Evolutionary conservation across 1,140 invertebrate species (phyloP).

Genomic region (Micrasema minimum): DNA sequence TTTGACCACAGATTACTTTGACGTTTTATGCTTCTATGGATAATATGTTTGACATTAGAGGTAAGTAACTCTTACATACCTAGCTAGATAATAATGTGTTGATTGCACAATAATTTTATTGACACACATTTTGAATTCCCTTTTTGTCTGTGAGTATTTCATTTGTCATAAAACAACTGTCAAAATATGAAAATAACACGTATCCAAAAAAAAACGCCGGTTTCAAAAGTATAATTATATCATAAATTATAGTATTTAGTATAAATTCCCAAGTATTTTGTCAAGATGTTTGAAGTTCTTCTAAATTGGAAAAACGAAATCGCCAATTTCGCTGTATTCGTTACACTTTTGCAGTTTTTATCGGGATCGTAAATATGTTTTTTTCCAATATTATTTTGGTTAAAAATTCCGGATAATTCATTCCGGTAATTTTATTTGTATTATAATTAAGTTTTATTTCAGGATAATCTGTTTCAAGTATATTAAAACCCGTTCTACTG

Average conservation of each 20-base stretch:
- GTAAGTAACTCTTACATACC: too few species aligned
- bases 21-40: too few species aligned
- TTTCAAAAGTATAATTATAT: background rate
- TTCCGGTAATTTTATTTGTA: conserved; percentile 13
- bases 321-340: conserved; percentile 9
- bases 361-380: conserved; percentile 71
- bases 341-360: conserved; percentile 75
- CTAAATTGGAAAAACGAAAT: conserved; percentile 7
- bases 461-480: conserved; percentile 77
- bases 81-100: background rate
- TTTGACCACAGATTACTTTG: too few species aligned
- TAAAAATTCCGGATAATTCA: conserved; percentile 15
- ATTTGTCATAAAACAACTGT: conserved; percentile 15
- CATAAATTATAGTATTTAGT: background rate
- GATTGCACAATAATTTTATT: background rate
- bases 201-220: conserved; percentile 11
- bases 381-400: conserved; percentile 34
- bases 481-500: conserved; percentile 73
- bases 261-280: too few species aligned
- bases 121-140: too few species aligned
- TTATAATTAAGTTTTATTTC: conserved; percentile 57
- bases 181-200: conserved; percentile 34
- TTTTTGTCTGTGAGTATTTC: too few species aligned
- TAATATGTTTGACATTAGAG: too few species aligned
- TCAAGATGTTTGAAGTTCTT: background rate